Conservation (phyloP, 2,888 invertebrate genomes). For the Nomada ruficornis region DNA sequence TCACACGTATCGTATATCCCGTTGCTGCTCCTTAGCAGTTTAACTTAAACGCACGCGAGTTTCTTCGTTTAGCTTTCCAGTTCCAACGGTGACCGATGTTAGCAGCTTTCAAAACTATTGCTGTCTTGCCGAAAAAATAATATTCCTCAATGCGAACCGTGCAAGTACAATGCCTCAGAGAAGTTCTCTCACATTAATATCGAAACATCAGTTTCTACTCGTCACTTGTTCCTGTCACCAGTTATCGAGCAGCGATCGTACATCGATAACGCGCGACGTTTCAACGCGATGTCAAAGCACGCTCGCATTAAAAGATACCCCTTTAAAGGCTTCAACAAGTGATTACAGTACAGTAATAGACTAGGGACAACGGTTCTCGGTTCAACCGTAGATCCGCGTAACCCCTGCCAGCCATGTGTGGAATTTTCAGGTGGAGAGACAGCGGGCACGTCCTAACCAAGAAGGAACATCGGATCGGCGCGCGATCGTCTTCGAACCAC, state of each 20-base stretch:
- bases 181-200: neutral
- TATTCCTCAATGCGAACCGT: neutral
- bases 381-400: neutral
- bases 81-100: too few relatives aligned
- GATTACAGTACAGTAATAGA: too few relatives aligned
- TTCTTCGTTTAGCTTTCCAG: too few relatives aligned
- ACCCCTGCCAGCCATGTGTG: neutral
- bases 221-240: constrained; percentile 11
- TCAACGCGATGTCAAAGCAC: too few relatives aligned
- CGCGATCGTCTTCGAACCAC: constrained; percentile 34
- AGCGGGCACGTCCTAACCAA: neutral
- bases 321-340: too few relatives aligned
- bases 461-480: constrained; percentile 7
- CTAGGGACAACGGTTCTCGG: neutral
- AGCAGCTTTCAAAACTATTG: too few relatives aligned
- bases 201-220: neutral
- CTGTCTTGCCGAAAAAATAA: neutral
- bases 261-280: too few relatives aligned
- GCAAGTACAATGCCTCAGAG: neutral
- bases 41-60: too few relatives aligned
- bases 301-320: too few relatives aligned
- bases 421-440: constrained; percentile 18
- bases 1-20: too few relatives aligned
- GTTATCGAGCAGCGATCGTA: too few relatives aligned
- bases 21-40: too few relatives aligned